Evolutionary conservation across 1,140 invertebrate species (phyloP), one percentile per base, ranked within the genome.

Genomic region (Drosophila lacertosa): DNA sequence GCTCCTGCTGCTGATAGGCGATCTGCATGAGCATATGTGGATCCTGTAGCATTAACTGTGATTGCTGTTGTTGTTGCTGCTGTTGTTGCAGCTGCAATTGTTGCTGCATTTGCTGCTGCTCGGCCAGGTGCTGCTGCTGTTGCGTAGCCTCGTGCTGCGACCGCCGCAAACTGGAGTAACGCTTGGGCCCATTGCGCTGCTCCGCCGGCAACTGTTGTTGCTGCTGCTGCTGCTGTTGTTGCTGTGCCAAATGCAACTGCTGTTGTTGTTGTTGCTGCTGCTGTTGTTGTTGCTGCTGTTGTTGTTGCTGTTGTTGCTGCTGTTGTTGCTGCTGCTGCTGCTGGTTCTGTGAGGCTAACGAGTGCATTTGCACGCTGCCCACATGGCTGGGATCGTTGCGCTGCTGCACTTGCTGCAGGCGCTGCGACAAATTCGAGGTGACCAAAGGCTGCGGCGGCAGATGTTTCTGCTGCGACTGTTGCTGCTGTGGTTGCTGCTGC

Each of bases 101-200:
- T 40, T 72, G 70, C 47, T 89, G 89, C 26, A 77, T 86, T 37
- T 77, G 58, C 33, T 79, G 74, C 26, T 88, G 79, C 33, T 79
- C 79, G 3, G 73, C 68, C 26, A 86, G 35, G 26, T 75, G 71
- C 33, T 68, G 59, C 11, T 83, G 76, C 13, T 89, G 79, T 44
- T 83, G 77, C 16, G 93, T 71, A 91, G 92, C 91, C 33, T 84
- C 80, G 44, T 83, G 89, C 48, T 91, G 89, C 2, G 93, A 93
- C 26, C 95, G 92, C 62, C 95, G 92, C 74, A 96, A 92, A 53
- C 95, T 95, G 1, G 95, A 96, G 89, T 96, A 96, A 5, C 95
- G 92, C 84, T 96, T 96, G n/a, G 95, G 93, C 9, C 75, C 88
- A 39, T 74, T 89, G 24, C 86, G 66, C 16, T 76, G 66, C 24